Base-by-base conservation (phyloP, 2,797 vertebrate genomes). In the Cryptoprocta ferox region DNA sequence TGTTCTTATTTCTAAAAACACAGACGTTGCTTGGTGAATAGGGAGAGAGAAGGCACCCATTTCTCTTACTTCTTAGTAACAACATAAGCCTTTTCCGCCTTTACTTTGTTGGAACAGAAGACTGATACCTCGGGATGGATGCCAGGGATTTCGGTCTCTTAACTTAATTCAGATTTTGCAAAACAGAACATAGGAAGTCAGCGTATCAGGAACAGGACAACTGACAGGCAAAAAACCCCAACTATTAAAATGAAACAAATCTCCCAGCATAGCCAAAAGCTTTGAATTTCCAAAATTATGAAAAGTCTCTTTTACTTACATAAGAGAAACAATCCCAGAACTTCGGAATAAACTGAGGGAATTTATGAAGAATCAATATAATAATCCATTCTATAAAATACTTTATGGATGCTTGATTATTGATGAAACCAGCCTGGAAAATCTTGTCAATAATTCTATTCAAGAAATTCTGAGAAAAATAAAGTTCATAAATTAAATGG, bases 321-420 rank as follows among this genome's bases (percentile, higher is more conserved):
- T 97, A 98, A 97, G 92, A 99, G 98, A 99, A 99, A 92, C 99
- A 99, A 96, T 97, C 94, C 99, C 99, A 99, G 92, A 99, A 99
- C 56, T 98, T 99, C 45, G 99, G 98, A 66, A 99, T 98, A 96
- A 99, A 99, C 0, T 99, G 98, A 0, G 99, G 99, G 92, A 99
- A 99, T 61, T 89, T 98, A 95, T 99, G 98, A 15, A 99, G 99
- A 97, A 99, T 99, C 97, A 99, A 97, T 91, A 99, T 99, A 97
- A 99, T 98, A 97, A 98, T 98, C 99, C 99, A 99, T 97, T 99
- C 99, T 26, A 99, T 99, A 80, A 99, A 98, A 97, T 99, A 99
- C 96, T 99, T 99, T 93, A 99, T 99, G 15, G 99, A 99, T 26
- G 99, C 99, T 96, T 99, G 99, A 98, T 99, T 99, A 96, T 99